Evolutionary conservation across 1,140 invertebrate species (phyloP).

Genomic region (Bombus consobrinus): DNA sequence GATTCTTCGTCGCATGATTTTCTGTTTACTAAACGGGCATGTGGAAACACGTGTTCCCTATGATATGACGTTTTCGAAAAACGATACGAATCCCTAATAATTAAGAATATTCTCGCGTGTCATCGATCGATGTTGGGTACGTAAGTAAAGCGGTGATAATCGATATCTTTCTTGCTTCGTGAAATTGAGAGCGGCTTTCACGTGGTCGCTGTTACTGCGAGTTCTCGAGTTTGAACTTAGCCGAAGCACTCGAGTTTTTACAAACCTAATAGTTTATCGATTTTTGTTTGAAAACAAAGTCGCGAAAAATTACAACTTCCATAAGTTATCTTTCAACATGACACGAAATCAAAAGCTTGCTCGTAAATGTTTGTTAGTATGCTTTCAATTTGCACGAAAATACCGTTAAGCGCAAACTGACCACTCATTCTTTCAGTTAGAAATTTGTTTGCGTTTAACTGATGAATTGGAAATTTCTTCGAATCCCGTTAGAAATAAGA

Average conservation of each 20-base stretch:
- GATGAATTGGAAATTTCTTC: neutral
- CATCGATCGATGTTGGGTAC: neutral
- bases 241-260: neutral
- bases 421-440: too few species aligned
- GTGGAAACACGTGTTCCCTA: neutral
- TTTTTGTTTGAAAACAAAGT: neutral
- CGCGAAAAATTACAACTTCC: neutral
- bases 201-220: neutral
- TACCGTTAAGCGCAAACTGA: too few species aligned
- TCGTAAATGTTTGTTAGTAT: neutral
- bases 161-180: neutral
- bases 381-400: neutral
- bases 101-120: neutral
- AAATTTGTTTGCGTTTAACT: too few species aligned
- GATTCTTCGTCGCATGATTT: conserved; percentile 36
- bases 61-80: neutral
- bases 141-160: neutral
- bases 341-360: neutral
- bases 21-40: neutral
- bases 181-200: neutral
- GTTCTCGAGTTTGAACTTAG: neutral
- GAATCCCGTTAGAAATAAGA: neutral
- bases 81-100: neutral
- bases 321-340: neutral
- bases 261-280: neutral